Base-by-base conservation (phyloP, 2,113 vertebrate genomes). In the Girardinichthys multiradiatus region DNA sequence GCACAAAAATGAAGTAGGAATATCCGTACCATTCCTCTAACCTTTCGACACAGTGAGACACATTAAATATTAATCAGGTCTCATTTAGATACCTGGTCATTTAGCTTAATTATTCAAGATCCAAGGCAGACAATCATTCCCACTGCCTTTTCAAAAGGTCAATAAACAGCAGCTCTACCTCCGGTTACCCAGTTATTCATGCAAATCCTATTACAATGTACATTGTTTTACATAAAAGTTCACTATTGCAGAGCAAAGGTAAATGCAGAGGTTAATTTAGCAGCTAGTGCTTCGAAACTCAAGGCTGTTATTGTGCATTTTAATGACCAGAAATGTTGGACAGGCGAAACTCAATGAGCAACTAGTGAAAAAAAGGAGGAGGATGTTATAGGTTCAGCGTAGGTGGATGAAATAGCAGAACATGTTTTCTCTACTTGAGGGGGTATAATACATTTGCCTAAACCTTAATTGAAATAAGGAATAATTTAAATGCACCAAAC, bases 41-140 rank as follows among this genome's bases (percentile, higher is more conserved):
- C 51, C 68, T 54, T 51, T 64, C 62, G 17, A 33, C 77, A 80
- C 64, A 66, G 24, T 80, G 61, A 67, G 48, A 76, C 28, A 37
- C 26, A 83, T 84, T 14, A 82, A 86, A 86, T 82, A 80, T 83
- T 74, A 72, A 83, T 75, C 24, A 31, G 17, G 10, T 7, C 24
- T 68, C 35, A 81, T 83, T 88, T 83, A 75, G 73, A 89, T 87
- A 72, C 74, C 71, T 82, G 37, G 74, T 68, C 64, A 79, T 76
- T 79, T 59, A 45, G 39, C 66, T 67, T 59, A 66, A 89, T 89
- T 86, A 89, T 87, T 86, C 75, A 73, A 69, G 72, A 77, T n/a
- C 8, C 6, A 66, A 48, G 48, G 65, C 35, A 63, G 61, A 63
- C 61, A 63, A 63, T 63, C 31, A 14, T 57, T 86, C 73, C 71